Conservation (phyloP, 2,113 vertebrate species). For the Hippocampus comes region DNA sequence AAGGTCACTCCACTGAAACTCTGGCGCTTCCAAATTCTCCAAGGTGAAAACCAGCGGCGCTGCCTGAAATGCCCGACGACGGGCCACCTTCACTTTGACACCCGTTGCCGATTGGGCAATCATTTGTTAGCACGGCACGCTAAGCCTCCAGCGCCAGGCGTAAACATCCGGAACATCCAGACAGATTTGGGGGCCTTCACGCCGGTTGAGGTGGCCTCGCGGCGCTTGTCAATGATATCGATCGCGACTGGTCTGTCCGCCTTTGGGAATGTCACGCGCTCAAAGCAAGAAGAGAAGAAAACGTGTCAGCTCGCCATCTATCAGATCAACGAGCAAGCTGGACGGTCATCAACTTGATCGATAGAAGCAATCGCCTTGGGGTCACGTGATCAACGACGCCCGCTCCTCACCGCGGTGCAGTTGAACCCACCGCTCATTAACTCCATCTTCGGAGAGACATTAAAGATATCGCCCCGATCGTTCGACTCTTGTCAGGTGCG, state of each 20-base stretch:
- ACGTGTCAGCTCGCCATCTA: background rate
- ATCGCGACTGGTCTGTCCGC: slow-evolving; percentile 3
- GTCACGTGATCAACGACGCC: background rate
- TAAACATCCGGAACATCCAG: background rate
- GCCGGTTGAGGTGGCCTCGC: slow-evolving; percentile 10
- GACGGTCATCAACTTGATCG: background rate
- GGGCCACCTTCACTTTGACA: too few species aligned
- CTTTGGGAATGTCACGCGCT: background rate
- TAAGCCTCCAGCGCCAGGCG: background rate
- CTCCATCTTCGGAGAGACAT: background rate
- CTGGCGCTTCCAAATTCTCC: too few species aligned
- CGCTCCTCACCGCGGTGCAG: background rate
- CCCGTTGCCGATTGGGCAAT: background rate
- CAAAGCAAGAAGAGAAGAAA: background rate
- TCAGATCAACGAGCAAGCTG: background rate
- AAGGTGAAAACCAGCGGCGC: too few species aligned
- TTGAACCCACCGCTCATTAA: background rate
- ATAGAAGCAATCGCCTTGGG: background rate
- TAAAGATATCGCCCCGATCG: background rate
- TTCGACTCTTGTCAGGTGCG: background rate
- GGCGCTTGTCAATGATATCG: slow-evolving; percentile 19
- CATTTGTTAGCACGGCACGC: background rate
- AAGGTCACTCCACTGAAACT: too few species aligned
- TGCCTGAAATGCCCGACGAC: too few species aligned
- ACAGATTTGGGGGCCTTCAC: slow-evolving; percentile 19